Evolutionary conservation across 2,113 vertebrate species (phyloP).

Genomic region (Shinisaurus crocodilurus): DNA sequence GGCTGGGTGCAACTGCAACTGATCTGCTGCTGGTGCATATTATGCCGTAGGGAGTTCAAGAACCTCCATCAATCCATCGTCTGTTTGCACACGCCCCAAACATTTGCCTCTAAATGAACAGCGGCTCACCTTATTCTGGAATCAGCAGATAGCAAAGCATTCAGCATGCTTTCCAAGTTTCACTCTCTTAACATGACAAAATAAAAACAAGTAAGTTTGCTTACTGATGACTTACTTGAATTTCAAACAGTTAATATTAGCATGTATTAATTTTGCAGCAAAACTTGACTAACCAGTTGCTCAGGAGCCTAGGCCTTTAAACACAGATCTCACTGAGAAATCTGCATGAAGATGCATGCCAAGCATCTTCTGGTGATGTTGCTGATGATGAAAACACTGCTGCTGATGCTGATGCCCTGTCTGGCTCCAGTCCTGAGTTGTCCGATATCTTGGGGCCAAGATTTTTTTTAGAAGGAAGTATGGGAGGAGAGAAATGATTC

Average conservation of each 20-base stretch:
- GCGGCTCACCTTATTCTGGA: background rate
- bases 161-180: slow-evolving; percentile 56
- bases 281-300: slow-evolving; percentile 68
- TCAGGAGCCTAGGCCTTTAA: slow-evolving; percentile 27
- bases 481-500: background rate
- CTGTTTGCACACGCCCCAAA: background rate
- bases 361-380: slow-evolving; percentile 25
- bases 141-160: slow-evolving; percentile 35
- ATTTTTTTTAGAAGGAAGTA: slow-evolving; percentile 16
- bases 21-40: background rate
- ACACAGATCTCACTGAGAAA: slow-evolving; percentile 58
- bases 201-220: too few species aligned
- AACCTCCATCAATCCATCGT: slow-evolving; percentile 20
- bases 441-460: background rate
- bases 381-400: background rate
- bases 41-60: background rate
- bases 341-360: background rate
- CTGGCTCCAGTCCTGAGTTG: background rate
- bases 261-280: slow-evolving; percentile 72
- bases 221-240: slow-evolving; percentile 64
- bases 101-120: slow-evolving; percentile 21
- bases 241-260: slow-evolving; percentile 67
- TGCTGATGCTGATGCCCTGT: slow-evolving; percentile 4
- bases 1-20: background rate
- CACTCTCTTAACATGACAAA: slow-evolving; percentile 36